Conservation (phyloP, 1,140 invertebrate species). For the Bombus impatiens region DNA sequence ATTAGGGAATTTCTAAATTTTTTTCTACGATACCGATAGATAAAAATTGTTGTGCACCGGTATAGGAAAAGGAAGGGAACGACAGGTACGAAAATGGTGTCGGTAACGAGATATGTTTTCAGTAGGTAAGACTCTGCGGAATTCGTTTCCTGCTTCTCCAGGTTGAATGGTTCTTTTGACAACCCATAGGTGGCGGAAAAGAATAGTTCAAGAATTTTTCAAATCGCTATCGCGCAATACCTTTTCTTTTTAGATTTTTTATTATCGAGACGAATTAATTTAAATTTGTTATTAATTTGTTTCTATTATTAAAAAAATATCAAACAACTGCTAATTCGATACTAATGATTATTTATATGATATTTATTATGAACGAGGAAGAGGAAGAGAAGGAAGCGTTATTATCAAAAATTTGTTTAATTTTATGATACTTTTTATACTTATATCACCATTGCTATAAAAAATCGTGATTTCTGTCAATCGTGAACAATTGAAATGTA, state of each 20-base stretch:
- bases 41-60: background rate
- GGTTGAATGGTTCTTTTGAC: background rate
- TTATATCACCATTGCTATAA: background rate
- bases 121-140: conserved; percentile 1
- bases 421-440: background rate
- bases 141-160: background rate
- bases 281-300: background rate
- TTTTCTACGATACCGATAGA: no score
- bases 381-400: background rate
- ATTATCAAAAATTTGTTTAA: background rate
- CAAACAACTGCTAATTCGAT: background rate
- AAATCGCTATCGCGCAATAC: no score
- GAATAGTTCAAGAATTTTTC: background rate
- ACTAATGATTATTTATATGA: background rate
- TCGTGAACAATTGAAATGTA: background rate
- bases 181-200: conserved; percentile 12
- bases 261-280: background rate
- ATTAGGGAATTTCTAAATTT: background rate
- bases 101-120: background rate
- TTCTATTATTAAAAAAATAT: background rate
- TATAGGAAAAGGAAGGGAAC: conserved; percentile 11
- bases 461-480: background rate
- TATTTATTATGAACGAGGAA: background rate
- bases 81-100: background rate
- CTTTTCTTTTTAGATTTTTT: background rate